Conservation (phyloP, 2,888 invertebrate genomes). For the Mythimna albipuncta region DNA sequence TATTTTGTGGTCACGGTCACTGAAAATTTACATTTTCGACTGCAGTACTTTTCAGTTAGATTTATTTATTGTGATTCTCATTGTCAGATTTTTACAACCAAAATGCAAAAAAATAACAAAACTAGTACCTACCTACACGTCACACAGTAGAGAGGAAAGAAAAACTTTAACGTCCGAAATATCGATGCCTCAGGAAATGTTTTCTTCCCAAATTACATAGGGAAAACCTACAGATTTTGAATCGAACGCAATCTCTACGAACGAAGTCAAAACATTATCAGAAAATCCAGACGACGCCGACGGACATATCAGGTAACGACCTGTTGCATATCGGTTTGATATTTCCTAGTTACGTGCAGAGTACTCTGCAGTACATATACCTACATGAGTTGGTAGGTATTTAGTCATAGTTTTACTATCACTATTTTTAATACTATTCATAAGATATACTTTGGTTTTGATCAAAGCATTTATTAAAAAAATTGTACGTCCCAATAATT, state of each 20-base stretch:
- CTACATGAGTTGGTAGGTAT: no score
- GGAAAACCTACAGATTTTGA: neutral
- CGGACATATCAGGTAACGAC: neutral
- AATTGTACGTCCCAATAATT: neutral
- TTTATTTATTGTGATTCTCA: neutral
- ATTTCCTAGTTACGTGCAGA: neutral
- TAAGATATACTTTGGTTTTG: no score
- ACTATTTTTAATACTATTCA: no score
- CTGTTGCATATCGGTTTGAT: neutral
- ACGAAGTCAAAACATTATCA: neutral
- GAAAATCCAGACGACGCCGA: neutral
- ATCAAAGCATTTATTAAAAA: neutral
- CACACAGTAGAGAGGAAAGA: neutral
- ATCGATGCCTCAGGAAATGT: neutral
- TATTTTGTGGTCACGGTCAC: conserved; percentile 44
- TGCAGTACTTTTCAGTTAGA: conserved; percentile 5
- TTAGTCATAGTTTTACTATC: no score
- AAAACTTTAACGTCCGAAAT: neutral
- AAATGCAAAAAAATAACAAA: neutral
- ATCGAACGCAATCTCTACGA: neutral
- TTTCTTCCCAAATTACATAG: neutral
- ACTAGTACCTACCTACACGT: no score
- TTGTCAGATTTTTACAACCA: neutral
- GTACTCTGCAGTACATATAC: no score
- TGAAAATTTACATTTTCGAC: conserved; percentile 27